Conservation (phyloP, 1,140 invertebrate species). For the Caenorhabditis elegans region DNA sequence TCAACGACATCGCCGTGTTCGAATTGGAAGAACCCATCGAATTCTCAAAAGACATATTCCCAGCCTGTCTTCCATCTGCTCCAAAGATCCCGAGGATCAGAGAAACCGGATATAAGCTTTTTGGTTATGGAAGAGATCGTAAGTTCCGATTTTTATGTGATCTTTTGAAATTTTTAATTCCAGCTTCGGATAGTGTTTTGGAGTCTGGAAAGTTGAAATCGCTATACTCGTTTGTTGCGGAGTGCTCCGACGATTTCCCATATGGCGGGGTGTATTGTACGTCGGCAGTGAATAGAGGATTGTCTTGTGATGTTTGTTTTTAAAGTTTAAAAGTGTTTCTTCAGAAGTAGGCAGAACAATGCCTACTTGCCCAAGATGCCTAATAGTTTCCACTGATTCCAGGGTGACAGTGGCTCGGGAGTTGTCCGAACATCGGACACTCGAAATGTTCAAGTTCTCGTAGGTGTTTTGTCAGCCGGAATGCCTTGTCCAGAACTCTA, state of each 20-base stretch:
- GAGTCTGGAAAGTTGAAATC: neutral
- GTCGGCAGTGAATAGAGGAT: neutral
- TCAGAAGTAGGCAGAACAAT: too few species aligned
- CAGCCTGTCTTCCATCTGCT: neutral
- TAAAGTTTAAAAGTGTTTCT: neutral
- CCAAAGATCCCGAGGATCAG: neutral
- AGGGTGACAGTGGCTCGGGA: neutral
- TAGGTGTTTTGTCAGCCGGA: neutral
- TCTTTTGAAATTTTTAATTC: neutral
- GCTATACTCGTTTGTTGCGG: neutral
- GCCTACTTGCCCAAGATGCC: too few species aligned
- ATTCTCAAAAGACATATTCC: neutral
- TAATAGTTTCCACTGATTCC: neutral
- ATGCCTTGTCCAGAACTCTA: neutral
- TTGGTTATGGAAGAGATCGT: constrained; percentile 11
- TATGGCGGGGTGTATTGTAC: constrained; percentile 2
- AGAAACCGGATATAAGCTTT: neutral
- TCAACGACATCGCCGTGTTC: neutral
- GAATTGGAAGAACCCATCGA: neutral
- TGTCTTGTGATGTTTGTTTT: constrained; percentile 30
- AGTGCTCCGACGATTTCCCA: neutral
- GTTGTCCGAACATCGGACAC: neutral
- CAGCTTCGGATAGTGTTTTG: neutral
- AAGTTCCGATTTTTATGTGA: neutral
- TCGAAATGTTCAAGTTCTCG: neutral